Evolutionary conservation across 2,113 vertebrate genomes (phyloP).

Genomic region (Podarcis cretensis): DNA sequence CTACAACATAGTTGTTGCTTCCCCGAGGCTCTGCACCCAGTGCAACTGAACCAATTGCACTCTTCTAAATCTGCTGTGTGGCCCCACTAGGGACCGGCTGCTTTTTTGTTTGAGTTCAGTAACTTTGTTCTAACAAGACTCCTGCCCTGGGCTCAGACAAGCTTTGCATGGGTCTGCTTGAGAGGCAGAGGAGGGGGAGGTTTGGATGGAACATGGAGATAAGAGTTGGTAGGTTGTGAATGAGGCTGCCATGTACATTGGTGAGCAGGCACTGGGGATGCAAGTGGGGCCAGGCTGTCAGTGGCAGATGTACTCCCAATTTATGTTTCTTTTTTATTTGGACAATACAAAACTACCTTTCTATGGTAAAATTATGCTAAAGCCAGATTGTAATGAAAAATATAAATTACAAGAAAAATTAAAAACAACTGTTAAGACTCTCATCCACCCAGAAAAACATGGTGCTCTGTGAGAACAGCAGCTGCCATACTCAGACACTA

Average conservation of each 20-base stretch:
- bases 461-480: neutral
- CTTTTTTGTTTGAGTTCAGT: too few species aligned
- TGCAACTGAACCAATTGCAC: too few species aligned
- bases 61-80: neutral
- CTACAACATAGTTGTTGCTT: too few species aligned
- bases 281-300: neutral
- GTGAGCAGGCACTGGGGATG: neutral
- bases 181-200: neutral
- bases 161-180: neutral
- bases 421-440: neutral
- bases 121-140: too few species aligned
- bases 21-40: too few species aligned
- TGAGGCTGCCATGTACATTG: neutral
- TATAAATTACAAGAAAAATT: neutral
- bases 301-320: neutral
- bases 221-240: neutral
- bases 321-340: neutral
- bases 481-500: neutral
- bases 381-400: neutral
- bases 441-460: neutral
- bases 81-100: neutral
- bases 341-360: neutral
- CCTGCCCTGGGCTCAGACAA: too few species aligned
- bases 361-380: neutral
- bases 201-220: neutral